phyloP scores from a whole-genome alignment of 2,113 vertebrate genomes.

The Cyanoramphus novaezelandiae region DNA sequence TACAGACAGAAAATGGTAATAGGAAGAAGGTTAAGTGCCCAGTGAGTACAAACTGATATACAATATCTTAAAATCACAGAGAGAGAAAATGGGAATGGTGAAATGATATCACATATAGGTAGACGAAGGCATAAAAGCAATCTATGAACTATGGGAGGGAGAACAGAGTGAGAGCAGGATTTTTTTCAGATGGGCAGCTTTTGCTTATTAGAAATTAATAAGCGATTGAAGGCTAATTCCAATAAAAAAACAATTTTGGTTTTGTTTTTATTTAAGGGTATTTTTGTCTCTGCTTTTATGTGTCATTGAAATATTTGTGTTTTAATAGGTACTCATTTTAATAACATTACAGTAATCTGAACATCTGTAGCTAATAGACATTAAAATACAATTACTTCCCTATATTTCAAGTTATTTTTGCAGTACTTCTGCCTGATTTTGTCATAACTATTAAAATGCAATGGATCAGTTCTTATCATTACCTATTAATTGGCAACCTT shows the following conservation, averaged over 20 bases:
- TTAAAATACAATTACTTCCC: slow-evolving; percentile 7
- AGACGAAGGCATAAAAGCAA: slow-evolving; percentile 44
- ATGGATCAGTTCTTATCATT: slow-evolving; percentile 19
- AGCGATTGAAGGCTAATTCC: slow-evolving; percentile 21
- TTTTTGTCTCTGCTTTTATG: slow-evolving; percentile 5
- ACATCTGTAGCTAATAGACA: slow-evolving; percentile 36
- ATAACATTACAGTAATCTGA: slow-evolving; percentile 33
- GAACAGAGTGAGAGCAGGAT: background rate
- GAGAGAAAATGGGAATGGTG: slow-evolving; percentile 60
- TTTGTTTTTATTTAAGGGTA: background rate
- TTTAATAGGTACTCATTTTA: slow-evolving; percentile 61
- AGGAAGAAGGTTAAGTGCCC: slow-evolving; percentile 54
- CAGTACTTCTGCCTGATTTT: background rate
- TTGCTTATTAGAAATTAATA: background rate
- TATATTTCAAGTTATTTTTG: slow-evolving; percentile 26
- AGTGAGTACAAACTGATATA: slow-evolving; percentile 45
- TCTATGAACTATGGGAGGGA: background rate
- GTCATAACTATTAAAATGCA: slow-evolving; percentile 34
- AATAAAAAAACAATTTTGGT: background rate
- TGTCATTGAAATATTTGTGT: slow-evolving; percentile 31
- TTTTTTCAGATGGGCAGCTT: background rate
- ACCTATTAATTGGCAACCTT: slow-evolving; percentile 43
- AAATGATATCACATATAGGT: slow-evolving; percentile 46
- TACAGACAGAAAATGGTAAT: slow-evolving; percentile 20
- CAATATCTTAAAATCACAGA: slow-evolving; percentile 49